Percentiles rank a stretch among this genome's conserved stretches.
phyloP scores from a whole-genome alignment of 2,113 vertebrate genomes.

The Oostethus manadensis region DNA sequence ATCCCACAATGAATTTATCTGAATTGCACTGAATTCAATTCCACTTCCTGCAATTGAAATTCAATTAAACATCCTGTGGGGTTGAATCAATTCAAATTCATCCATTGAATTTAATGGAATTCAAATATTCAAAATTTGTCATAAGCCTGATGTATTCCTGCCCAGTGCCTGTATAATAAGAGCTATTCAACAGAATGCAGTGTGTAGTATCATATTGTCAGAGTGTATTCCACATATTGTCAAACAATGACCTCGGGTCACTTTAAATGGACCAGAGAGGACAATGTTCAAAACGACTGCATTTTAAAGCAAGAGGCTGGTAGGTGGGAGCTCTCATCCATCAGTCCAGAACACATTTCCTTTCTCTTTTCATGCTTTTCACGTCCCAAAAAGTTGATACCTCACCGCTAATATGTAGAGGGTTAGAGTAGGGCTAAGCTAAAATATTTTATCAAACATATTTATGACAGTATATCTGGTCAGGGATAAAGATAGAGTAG shows the following conservation, averaged over 20 bases:
- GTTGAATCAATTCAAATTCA: no score
- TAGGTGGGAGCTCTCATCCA: constrained; percentile 2
- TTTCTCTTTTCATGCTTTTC: neutral
- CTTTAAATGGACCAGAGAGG: constrained; percentile 2
- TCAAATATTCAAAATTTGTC: no score
- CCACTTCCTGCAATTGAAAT: no score
- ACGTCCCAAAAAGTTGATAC: neutral
- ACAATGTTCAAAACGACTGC: neutral
- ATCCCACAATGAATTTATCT: no score
- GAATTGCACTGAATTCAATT: no score
- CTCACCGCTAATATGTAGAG: neutral
- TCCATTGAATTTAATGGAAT: no score
- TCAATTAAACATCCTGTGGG: no score
- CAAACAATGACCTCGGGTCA: constrained; percentile 1
- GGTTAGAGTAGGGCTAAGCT: neutral
- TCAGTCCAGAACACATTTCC: neutral
- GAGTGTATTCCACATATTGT: neutral
- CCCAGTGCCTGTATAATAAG: neutral
- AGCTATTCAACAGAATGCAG: neutral
- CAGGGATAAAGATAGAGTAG: no score
- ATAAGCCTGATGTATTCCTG: no score
- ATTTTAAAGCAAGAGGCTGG: neutral
- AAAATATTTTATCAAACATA: no score
- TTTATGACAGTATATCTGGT: no score
- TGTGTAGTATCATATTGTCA: neutral